phyloP scores from a whole-genome alignment of 2,797 vertebrate genomes.

The Mallotus villosus region DNA sequence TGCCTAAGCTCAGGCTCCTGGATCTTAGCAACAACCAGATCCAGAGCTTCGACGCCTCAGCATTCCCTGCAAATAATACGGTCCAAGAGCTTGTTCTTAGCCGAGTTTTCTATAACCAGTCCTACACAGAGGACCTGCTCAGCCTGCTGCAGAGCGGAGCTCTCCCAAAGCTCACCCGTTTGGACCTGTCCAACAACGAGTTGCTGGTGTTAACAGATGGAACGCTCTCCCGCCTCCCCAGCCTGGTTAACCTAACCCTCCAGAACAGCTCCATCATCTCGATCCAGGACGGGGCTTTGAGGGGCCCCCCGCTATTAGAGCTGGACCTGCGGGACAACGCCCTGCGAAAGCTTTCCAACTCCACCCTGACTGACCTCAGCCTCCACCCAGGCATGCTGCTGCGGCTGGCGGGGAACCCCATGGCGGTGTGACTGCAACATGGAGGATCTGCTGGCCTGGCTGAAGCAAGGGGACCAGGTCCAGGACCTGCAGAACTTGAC shows the following conservation, averaged over 20 bases:
- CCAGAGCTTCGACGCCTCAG: slow-evolving; percentile 66
- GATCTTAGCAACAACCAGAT: slow-evolving; percentile 89
- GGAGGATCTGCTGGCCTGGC: slow-evolving; percentile 82
- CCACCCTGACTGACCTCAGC: slow-evolving; percentile 71
- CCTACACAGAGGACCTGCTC: slow-evolving; percentile 30
- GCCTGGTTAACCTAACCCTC: slow-evolving; percentile 79
- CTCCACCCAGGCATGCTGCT: slow-evolving; percentile 68
- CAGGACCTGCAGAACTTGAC: slow-evolving; percentile 71
- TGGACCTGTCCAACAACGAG: slow-evolving; percentile 79
- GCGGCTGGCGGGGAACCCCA: slow-evolving; percentile 75
- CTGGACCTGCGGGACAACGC: slow-evolving; percentile 87
- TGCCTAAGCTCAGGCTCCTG: slow-evolving; percentile 81
- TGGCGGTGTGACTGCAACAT: slow-evolving; percentile 88
- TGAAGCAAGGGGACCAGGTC: slow-evolving; percentile 78
- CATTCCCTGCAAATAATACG: slow-evolving; percentile 72
- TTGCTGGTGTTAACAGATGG: slow-evolving; percentile 76
- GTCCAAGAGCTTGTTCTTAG: slow-evolving; percentile 80
- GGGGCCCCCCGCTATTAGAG: slow-evolving; percentile 67
- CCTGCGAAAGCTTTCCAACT: slow-evolving; percentile 72
- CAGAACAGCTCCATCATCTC: slow-evolving; percentile 85
- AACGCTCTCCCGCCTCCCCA: slow-evolving; percentile 65
- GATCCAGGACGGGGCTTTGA: slow-evolving; percentile 74
- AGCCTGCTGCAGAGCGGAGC: slow-evolving; percentile 57
- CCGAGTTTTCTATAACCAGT: slow-evolving; percentile 61
- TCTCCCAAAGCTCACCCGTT: slow-evolving; percentile 66